Evolutionary conservation across 2,888 invertebrate genomes (phyloP), one percentile per base, ranked within the genome.

Genomic region (Autographa pulchrina): DNA sequence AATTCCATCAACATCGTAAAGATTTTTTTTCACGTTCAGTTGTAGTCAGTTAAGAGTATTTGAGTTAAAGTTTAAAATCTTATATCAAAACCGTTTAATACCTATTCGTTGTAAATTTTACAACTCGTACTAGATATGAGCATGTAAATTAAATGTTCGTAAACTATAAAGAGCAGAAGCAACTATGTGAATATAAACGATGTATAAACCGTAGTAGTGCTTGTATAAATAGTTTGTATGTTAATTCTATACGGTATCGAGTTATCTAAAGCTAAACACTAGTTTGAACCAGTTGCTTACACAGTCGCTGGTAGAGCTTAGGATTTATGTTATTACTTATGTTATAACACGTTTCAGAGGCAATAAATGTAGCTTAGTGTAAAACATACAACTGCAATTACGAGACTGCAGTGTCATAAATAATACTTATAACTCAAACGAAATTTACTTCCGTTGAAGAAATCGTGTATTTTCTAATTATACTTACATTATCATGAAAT

Each of bases 101-200:
- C n/a, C n/a, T n/a, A 48, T 48, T 48, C n/a, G 6, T n/a, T 48
- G 8, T 8, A 48, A n/a, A 48, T 48, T n/a, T n/a, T n/a, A 48
- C 16, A n/a, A 48, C 48, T 48, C 7, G n/a, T n/a, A 63, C 59
- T 56, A 69, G 35, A 43, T 59, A 16, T 38, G 31, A 56, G 20
- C 58, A 62, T 43, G 5, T 16, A 60, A 64, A 62, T 56, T 54
- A 62, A 75, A 75, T 66, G 31, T 62, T 63, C 48, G 54, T 14
- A 18, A 68, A 52, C 60, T 56, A 14, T 68, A 71, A 63, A 76
- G 54, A 52, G 56, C 56, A 32, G 63, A 63, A 61, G 67, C 54
- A 75, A 75, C 32, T 67, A 67, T 68, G 25, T 11, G 74, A 81
- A 78, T 78, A 81, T 62, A 81, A 77, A 79, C 59, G 74, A 77